A percentile compares a stretch with the other conserved stretches of the same genome.
phyloP scores from a whole-genome alignment of 2,888 invertebrate species.

The Aethes cnicana region DNA sequence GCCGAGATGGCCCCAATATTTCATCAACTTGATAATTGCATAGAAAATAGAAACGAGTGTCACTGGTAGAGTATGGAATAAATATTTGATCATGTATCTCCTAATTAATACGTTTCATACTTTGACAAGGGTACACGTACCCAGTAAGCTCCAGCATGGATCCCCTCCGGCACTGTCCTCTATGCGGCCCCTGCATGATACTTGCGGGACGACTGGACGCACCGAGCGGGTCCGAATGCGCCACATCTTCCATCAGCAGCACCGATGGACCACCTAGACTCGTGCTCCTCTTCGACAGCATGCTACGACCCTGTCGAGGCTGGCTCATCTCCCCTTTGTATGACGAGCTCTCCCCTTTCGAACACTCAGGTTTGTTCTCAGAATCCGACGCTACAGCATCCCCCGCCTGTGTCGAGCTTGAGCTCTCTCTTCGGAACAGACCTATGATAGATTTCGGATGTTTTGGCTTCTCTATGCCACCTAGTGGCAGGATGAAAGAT shows the following conservation, averaged over 20 bases:
- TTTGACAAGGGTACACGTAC: constrained; percentile 82
- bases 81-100: too few species aligned
- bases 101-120: too few species aligned
- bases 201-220: constrained; percentile 84
- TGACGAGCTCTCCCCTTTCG: constrained; percentile 64
- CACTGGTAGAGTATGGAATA: too few species aligned
- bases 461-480: constrained; percentile 93
- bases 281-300: constrained; percentile 72
- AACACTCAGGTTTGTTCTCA: constrained; percentile 72
- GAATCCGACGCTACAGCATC: constrained; percentile 82
- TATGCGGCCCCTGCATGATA: constrained; percentile 82
- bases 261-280: constrained; percentile 79
- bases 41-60: too few species aligned
- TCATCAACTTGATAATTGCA: too few species aligned
- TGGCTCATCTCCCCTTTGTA: constrained; percentile 58
- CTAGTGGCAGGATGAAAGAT: constrained; percentile 67
- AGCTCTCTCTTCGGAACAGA: constrained; percentile 92
- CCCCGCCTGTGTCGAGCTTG: constrained; percentile 84
- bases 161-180: constrained; percentile 87
- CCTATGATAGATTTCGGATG: constrained; percentile 93
- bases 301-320: constrained; percentile 63
- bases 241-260: constrained; percentile 83
- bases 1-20: too few species aligned
- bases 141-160: constrained; percentile 92
- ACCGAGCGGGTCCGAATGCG: constrained; percentile 84